A percentile compares a stretch with the other conserved stretches of the same genome.
These are phyloP conservation scores for Drosophila teissieri DNA, from an alignment of 1,140 invertebrate species.

Conservation along the genomic window DNA sequence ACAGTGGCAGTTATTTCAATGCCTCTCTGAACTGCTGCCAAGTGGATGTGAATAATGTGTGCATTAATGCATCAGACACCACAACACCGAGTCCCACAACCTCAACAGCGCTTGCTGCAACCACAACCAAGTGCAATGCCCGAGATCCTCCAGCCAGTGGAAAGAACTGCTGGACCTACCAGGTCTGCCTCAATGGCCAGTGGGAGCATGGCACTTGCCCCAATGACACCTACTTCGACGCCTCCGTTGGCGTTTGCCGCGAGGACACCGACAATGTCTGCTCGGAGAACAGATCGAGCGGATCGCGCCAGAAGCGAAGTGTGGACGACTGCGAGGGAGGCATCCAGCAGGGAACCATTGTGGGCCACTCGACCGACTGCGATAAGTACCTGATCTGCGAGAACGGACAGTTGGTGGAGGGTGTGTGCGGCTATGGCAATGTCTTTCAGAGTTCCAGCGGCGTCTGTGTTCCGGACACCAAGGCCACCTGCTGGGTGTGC, in stretches of 20 bases:
- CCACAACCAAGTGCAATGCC: conserved; percentile 14
- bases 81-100: background rate
- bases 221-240: conserved; percentile 45
- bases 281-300: conserved; percentile 42
- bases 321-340: conserved; percentile 43
- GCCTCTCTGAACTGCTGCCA: background rate
- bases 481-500: conserved; percentile 62
- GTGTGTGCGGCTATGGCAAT: conserved; percentile 67
- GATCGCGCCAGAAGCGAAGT: conserved; percentile 38
- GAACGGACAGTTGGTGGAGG: conserved; percentile 46
- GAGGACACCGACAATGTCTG: conserved; percentile 28
- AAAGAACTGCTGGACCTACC: conserved; percentile 50
- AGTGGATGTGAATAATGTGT: conserved; percentile 23
- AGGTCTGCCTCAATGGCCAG: conserved; percentile 44
- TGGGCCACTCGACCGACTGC: conserved; percentile 62
- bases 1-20: conserved; percentile 31
- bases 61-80: background rate
- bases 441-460: conserved; percentile 44
- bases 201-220: conserved; percentile 45
- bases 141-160: conserved; percentile 19
- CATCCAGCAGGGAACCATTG: conserved; percentile 47
- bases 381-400: conserved; percentile 65
- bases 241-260: conserved; percentile 30
- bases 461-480: conserved; percentile 51
- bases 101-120: too few relatives aligned